A percentile compares a stretch with the other conserved stretches of the same genome.
These are phyloP conservation scores for Oreochromis niloticus DNA, from an alignment of 2,113 vertebrate genomes.

Conservation along the genomic window DNA sequence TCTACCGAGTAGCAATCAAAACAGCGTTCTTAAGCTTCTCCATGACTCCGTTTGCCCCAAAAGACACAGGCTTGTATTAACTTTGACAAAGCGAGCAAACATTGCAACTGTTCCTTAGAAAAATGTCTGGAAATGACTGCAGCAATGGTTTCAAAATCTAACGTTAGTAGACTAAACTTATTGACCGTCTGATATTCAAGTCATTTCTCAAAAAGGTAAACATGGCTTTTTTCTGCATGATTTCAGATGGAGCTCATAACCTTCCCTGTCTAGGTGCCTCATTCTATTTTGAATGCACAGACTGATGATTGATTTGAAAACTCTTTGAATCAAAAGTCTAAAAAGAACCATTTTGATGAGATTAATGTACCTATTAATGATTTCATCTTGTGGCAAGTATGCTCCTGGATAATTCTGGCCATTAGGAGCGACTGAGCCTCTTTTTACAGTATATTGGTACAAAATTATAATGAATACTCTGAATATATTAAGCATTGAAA, in stretches of 20 bases:
- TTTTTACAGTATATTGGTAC: not conserved
- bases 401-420: not conserved
- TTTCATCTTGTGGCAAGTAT: not conserved
- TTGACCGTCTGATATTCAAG: not conserved
- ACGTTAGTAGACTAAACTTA: rapidly evolving
- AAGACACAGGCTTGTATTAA: not conserved
- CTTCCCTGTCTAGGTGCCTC: not conserved
- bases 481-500: not conserved
- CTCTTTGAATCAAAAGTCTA: not conserved
- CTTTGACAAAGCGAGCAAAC: not conserved
- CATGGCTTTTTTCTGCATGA: not conserved
- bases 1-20: not conserved
- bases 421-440: not conserved
- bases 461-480: not conserved
- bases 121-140: not conserved
- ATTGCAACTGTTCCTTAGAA: not conserved
- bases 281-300: not conserved
- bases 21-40: not conserved
- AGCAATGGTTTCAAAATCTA: rapidly evolving
- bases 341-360: not conserved
- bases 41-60: not conserved
- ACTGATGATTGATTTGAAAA: not conserved
- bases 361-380: not conserved
- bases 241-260: no score
- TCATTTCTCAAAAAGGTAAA: not conserved